phyloP scores from a whole-genome alignment of 2,888 invertebrate species.

The Prostheceraeus crozeri region DNA sequence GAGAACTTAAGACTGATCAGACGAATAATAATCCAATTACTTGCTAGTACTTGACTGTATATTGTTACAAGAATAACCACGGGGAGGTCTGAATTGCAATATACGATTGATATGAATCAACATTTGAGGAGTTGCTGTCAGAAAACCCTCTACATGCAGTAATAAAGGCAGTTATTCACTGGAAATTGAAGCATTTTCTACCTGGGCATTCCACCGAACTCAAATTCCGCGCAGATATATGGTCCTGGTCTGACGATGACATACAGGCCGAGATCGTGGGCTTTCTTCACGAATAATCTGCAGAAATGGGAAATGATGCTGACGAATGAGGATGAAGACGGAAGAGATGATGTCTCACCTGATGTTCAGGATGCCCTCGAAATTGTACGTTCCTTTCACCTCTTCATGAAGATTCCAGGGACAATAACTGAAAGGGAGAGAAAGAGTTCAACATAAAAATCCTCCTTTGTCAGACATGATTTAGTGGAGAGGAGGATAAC shows the following conservation, averaged over 20 bases:
- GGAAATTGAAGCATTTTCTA: no score
- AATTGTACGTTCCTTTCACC: slow-evolving; percentile 47
- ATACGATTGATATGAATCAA: no score
- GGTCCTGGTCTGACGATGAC: slow-evolving; percentile 55
- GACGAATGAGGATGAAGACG: neutral
- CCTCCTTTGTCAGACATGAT: neutral
- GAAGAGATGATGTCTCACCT: slow-evolving; percentile 43
- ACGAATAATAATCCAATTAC: no score
- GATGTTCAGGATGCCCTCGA: slow-evolving; percentile 49
- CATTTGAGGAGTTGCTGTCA: no score
- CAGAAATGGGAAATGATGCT: slow-evolving; percentile 32
- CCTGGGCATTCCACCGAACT: slow-evolving; percentile 56
- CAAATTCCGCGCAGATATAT: slow-evolving; percentile 56
- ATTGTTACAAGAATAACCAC: no score
- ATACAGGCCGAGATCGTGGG: slow-evolving; percentile 48
- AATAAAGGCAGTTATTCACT: no score
- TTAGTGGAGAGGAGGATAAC: no score
- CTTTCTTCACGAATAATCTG: slow-evolving; percentile 48
- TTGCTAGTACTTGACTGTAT: no score
- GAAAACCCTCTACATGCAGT: no score
- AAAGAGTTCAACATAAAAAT: slow-evolving; percentile 17
- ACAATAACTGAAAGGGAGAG: slow-evolving; percentile 47
- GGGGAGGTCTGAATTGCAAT: no score
- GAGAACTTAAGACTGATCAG: no score
- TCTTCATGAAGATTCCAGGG: slow-evolving; percentile 55